Evolutionary conservation across 2,113 vertebrate genomes (phyloP), one percentile per base, ranked within the genome.

Genomic region (Pithys albifrons): DNA sequence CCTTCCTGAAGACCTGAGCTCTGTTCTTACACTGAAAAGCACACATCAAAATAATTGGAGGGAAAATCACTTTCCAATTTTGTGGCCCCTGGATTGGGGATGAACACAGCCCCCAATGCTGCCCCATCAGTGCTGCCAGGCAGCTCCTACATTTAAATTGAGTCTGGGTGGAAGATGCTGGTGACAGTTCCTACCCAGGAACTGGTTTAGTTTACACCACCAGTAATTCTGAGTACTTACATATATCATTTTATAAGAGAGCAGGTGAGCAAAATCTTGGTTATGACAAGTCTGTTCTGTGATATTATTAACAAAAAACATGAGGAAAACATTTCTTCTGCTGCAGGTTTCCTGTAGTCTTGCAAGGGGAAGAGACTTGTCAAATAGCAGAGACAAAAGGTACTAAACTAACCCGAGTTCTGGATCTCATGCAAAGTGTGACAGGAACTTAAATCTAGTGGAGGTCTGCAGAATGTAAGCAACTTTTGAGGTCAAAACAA

Each of bases 391-490:
- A 77, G 54, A 77, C 2, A 69, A 78, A 69, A 66, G 8, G 9
- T 46, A 70, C 41, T 54, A 88, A 92, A 88, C 22, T 43, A 45
- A 55, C 37, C n/a, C 2, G 3, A 57, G 49, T 62, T 80, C 62
- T 74, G 46, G 37, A 83, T 57, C 59, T 77, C 70, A 62, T 41
- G 46, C 45, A 46, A n/a, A 67, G 10, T 37, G n/a, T 41, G 28
- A 12, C 31, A 90, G 31, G 33, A 77, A 55, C n/a, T 33, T 4
- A 46, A 28, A 54, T 11, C 33, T 54, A 70, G 7, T 12, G 23
- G 14, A 12, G 25, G 18, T n/a, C 9, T 69, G 55, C 98, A 99
- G 92, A 99, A 99, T 69, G 98, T 98, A 46, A 98, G 97, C 88
- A 99, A 28, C 97, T 96, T 88, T 98, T 97, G 82, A 99, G 98